Percentiles rank a stretch among this genome's conserved stretches.
Conservation (phyloP, 2,113 vertebrate genomes). For the Charina bottae region DNA sequence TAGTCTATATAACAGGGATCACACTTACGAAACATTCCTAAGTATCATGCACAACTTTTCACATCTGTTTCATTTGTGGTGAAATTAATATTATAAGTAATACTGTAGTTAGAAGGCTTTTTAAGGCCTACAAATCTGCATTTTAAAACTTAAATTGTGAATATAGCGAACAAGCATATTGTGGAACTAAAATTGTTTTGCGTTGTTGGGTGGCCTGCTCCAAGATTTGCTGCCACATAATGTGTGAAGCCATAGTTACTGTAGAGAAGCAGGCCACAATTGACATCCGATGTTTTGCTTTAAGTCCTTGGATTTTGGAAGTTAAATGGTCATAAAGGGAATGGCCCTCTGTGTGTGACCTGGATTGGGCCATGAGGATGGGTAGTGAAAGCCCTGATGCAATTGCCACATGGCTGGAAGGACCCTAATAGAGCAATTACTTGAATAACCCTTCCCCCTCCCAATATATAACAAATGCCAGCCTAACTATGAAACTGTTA, state of each 20-base stretch:
- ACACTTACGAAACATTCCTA: neutral
- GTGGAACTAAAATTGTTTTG: neutral
- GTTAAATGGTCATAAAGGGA: neutral
- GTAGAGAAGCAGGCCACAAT: neutral
- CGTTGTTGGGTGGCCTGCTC: no score
- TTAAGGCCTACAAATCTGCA: neutral
- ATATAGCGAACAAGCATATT: neutral
- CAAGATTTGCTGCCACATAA: neutral
- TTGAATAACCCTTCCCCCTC: neutral
- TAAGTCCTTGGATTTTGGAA: neutral
- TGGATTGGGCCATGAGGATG: neutral
- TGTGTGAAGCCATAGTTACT: neutral
- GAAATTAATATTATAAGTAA: neutral
- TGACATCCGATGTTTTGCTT: neutral
- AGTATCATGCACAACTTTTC: neutral
- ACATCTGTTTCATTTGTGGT: conserved; percentile 1
- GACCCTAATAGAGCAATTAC: conserved; percentile 22
- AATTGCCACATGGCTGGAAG: conserved; percentile 15
- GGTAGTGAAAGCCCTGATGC: neutral
- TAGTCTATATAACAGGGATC: neutral
- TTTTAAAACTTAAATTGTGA: neutral
- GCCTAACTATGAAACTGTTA: neutral
- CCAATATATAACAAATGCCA: conserved; percentile 32
- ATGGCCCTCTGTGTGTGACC: neutral
- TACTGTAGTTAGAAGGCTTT: neutral